These are phyloP conservation scores for Girardinichthys multiradiatus DNA, from an alignment of 2,113 vertebrate species.

Conservation along the genomic window DNA sequence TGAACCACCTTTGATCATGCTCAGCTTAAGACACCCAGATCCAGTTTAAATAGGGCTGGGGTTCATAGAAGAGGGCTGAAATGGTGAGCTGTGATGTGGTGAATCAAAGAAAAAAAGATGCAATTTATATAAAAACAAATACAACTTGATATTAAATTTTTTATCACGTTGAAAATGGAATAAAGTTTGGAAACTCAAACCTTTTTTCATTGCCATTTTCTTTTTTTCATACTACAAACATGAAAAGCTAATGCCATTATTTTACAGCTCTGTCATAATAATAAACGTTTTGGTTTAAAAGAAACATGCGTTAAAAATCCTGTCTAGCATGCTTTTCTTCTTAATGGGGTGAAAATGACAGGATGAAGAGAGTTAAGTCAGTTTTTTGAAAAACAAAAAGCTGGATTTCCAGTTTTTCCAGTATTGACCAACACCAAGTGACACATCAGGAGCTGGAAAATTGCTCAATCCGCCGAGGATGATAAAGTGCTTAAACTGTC, in stretches of 20 bases:
- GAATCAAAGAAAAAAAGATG: no score
- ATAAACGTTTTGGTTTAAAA: no score
- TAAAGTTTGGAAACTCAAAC: neutral
- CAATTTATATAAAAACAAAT: neutral
- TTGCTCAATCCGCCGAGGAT: neutral
- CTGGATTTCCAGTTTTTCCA: neutral
- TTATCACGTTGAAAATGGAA: neutral
- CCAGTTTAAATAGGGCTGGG: no score
- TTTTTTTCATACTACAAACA: slow-evolving; percentile 10
- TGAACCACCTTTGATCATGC: no score
- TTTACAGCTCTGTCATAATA: no score
- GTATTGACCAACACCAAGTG: slow-evolving; percentile 16
- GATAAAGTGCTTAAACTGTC: neutral
- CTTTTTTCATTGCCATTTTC: neutral
- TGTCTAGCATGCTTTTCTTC: neutral
- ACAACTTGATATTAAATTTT: neutral
- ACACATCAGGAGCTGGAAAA: neutral
- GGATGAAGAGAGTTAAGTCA: neutral
- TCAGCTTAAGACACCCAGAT: no score
- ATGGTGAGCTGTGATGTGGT: no score
- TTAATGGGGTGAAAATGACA: neutral
- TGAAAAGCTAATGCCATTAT: neutral
- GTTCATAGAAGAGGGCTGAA: no score
- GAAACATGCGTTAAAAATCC: neutral
- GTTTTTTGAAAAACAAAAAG: slow-evolving; percentile 3